Evolutionary conservation across 2,888 invertebrate genomes (phyloP).

Genomic region (Rhamphomyia laevipes): DNA sequence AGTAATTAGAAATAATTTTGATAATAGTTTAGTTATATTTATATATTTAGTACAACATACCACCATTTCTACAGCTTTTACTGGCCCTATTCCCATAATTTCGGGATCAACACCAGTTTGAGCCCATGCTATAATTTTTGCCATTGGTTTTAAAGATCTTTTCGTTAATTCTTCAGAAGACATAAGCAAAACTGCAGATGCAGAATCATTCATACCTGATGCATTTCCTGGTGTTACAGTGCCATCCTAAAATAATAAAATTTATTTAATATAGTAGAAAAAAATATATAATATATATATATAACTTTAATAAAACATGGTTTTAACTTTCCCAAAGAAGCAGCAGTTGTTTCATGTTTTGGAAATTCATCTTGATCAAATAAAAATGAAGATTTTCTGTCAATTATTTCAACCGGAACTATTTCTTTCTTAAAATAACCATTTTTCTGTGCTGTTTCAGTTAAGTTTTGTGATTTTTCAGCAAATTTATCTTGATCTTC

Average conservation of each 20-base stretch:
- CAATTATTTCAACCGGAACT: conserved; percentile 46
- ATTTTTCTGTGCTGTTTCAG: conserved; percentile 46
- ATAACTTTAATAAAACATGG: conserved; percentile 52
- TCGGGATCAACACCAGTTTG: conserved; percentile 68
- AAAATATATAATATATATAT: conserved; percentile 1
- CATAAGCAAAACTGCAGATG: conserved; percentile 71
- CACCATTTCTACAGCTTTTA: conserved; percentile 54
- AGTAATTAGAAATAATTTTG: conserved; percentile 10
- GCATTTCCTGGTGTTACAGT: conserved; percentile 71
- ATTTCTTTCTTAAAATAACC: conserved; percentile 62
- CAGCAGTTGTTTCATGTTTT: conserved; percentile 46
- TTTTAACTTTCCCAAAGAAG: conserved; percentile 47
- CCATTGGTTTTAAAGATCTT: conserved; percentile 52
- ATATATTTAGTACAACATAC: conserved; percentile 38
- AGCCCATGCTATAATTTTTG: conserved; percentile 62
- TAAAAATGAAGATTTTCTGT: conserved; percentile 37
- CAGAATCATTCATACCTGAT: conserved; percentile 80
- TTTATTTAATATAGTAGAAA: neutral
- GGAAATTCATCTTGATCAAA: conserved; percentile 59
- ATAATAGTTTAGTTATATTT: neutral
- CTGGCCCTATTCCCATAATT: conserved; percentile 69
- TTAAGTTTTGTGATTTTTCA: conserved; percentile 51
- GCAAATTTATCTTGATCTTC: conserved; percentile 62
- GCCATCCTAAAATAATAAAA: conserved; percentile 38
- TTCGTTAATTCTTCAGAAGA: conserved; percentile 44